phyloP scores from a whole-genome alignment of 1,140 invertebrate species.

The Drosophila fuyamai region DNA sequence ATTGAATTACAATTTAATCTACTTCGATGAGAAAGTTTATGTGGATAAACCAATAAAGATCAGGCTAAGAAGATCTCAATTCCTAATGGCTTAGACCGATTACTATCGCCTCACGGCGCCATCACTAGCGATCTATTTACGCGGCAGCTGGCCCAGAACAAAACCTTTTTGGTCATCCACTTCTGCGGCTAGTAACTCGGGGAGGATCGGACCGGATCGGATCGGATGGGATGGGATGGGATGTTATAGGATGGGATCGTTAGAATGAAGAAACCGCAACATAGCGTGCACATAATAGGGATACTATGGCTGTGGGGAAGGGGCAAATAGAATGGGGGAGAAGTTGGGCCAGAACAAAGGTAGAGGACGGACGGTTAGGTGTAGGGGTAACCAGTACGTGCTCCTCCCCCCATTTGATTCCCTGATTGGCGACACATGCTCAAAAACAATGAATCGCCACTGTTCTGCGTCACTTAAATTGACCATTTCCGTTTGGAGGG shows the following conservation, averaged over 20 bases:
- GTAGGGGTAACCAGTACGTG: conserved; percentile 1
- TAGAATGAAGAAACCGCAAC: conserved; percentile 32
- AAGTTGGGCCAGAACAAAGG: background rate
- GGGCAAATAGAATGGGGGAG: background rate
- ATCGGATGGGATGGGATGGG: background rate
- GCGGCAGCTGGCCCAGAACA: conserved; percentile 34
- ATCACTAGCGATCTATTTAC: conserved; percentile 21
- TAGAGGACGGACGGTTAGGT: background rate
- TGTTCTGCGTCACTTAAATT: conserved; percentile 65
- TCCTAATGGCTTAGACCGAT: background rate
- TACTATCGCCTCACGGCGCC: conserved; percentile 19
- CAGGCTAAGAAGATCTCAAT: background rate
- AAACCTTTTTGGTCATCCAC: conserved; percentile 21
- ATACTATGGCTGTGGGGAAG: background rate
- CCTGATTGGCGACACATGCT: conserved; percentile 33
- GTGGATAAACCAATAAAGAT: too few species aligned
- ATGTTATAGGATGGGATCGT: conserved; percentile 13
- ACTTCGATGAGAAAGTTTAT: too few species aligned
- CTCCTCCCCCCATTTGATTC: conserved; percentile 11
- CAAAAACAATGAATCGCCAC: conserved; percentile 61
- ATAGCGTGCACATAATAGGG: conserved; percentile 45
- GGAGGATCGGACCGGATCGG: conserved; percentile 17
- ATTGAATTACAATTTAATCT: too few species aligned
- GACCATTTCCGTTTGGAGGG: conserved; percentile 61
- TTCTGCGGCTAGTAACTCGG: conserved; percentile 17